Evolutionary conservation across 1,140 invertebrate genomes (phyloP).

Genomic region (Delia radicum): DNA sequence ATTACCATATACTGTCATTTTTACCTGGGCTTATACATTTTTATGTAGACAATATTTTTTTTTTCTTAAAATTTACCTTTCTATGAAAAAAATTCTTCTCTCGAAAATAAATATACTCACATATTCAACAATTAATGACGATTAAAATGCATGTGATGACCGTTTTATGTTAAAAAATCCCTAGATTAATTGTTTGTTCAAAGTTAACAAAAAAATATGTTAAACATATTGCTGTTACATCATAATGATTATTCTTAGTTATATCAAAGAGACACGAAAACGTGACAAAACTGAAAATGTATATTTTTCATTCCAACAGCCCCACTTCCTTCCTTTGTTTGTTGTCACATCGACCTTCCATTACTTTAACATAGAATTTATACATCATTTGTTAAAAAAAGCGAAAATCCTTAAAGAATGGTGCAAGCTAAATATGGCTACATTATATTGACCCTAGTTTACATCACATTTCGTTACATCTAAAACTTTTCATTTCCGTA

Average conservation of each 20-base stretch:
- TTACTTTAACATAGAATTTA: background rate
- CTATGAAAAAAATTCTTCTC: too few species aligned
- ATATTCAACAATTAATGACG: slow-evolving; percentile 5
- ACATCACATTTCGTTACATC: too few species aligned
- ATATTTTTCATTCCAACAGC: background rate
- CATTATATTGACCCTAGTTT: too few species aligned
- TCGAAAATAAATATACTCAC: too few species aligned
- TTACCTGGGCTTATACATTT: too few species aligned
- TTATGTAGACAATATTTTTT: too few species aligned
- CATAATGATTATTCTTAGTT: background rate
- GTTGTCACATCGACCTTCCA: background rate
- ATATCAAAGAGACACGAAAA: background rate
- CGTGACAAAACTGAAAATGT: background rate
- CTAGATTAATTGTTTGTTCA: slow-evolving; percentile 10
- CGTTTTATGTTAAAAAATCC: background rate
- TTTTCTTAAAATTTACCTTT: too few species aligned
- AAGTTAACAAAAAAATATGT: background rate
- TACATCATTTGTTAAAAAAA: background rate
- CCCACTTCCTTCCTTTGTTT: background rate
- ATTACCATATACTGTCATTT: too few species aligned
- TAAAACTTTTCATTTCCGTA: too few species aligned
- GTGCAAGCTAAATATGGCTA: too few species aligned
- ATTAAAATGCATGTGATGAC: slow-evolving; percentile 21
- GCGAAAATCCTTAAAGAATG: too few species aligned
- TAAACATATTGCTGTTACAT: background rate